These are phyloP conservation scores for Mycteria americana DNA, from an alignment of 2,797 vertebrate genomes.

Conservation along the genomic window DNA sequence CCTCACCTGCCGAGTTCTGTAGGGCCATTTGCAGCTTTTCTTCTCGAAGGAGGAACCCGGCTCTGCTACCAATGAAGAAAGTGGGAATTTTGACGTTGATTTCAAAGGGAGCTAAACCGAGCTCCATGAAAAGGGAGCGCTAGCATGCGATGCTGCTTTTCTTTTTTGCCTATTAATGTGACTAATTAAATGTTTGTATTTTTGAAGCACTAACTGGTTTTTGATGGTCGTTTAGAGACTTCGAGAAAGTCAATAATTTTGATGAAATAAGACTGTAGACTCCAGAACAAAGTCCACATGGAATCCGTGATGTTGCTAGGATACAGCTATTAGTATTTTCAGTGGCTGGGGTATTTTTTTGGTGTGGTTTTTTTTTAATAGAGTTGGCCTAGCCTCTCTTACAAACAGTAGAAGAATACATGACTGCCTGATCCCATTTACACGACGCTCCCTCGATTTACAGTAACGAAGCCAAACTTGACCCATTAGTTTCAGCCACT, in stretches of 20 bases:
- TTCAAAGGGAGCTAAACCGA: conserved; percentile 30
- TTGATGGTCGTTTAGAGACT: conserved; percentile 64
- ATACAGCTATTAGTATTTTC: conserved; percentile 70
- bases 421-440: not conserved
- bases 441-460: not conserved
- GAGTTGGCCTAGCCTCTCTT: not conserved
- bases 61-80: not conserved
- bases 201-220: conserved; percentile 54
- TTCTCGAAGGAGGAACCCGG: not conserved
- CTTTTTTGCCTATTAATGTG: conserved; percentile 47
- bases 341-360: conserved; percentile 59
- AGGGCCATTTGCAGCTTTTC: not conserved
- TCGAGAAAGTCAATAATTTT: conserved; percentile 64
- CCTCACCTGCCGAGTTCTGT: not conserved
- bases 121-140: not conserved
- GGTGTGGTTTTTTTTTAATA: not conserved
- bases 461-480: not conserved
- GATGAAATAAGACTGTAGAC: conserved; percentile 59
- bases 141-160: not conserved
- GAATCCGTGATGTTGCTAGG: conserved; percentile 65
- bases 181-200: conserved; percentile 70
- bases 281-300: conserved; percentile 68
- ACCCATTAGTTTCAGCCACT: not conserved
- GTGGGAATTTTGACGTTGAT: conserved; percentile 7
- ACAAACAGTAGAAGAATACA: not conserved